Base-by-base conservation (phyloP, 2,888 invertebrate species). In the Schizotus pectinicornis region DNA sequence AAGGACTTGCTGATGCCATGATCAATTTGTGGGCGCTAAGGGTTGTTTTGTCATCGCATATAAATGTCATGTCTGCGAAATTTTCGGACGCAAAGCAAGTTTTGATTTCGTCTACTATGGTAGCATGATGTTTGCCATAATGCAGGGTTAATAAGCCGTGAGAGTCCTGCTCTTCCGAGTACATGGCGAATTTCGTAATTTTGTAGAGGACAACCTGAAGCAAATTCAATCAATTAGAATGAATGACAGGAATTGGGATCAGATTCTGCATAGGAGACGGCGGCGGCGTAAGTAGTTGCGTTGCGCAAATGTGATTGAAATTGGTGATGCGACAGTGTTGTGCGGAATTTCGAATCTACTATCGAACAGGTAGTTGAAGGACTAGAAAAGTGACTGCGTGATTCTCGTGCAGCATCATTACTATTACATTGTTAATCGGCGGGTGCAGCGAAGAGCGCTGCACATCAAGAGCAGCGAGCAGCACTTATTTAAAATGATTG, bases 111-210 rank as follows among this genome's bases (percentile, higher is more conserved):
- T 91, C 92, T 81, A 91, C 89, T 85, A 94, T 90, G 83, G 92
- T 92, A 83, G 92, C 92, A 85, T 91, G 92, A 86, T 93, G 93
- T 85, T 93, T 93, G 85, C 92, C 92, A 84, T 94, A 93, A 83
- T 93, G 92, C 83, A 94, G 88, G 79, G 93, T 93, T 84, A 94
- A 87, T 85, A 92, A 85, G 76, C 88, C 88, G 81, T 87, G 86
- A 80, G 85, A 69, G 66, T 80, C 80, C 74, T 78, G 77, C 74
- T 79, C 77, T 73, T 80, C 80, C 74, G 84, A 81, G 82, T 83
- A 84, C 83, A 84, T 84, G 81, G 82, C 79, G 79, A 73, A 74
- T 69, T 74, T 70, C 68, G 71, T 75, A 67, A 67, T 67, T 69
- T 67, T 62, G 69, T 67, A 65, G 63, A 70, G 71, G 70, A 66